These are phyloP conservation scores for Uria aalge DNA, from an alignment of 2,113 vertebrate genomes.

Conservation along the genomic window DNA sequence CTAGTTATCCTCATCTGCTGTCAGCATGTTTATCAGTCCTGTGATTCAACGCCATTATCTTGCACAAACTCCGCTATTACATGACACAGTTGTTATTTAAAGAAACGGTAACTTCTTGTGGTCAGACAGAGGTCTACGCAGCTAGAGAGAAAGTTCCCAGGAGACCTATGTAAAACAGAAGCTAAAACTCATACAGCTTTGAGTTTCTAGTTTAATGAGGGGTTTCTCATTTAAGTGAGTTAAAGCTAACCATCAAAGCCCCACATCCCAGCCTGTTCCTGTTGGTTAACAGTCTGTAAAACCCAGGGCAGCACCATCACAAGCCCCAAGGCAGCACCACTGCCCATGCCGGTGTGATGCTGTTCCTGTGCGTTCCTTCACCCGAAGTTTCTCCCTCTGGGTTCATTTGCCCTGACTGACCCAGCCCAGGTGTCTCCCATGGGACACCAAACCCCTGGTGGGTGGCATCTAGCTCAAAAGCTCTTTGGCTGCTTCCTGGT, in stretches of 20 bases:
- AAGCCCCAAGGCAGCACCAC: background rate
- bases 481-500: background rate
- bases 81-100: background rate
- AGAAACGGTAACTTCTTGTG: background rate
- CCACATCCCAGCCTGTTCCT: background rate
- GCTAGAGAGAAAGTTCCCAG: background rate
- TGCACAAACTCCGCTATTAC: background rate
- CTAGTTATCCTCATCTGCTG: background rate
- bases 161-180: background rate
- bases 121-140: background rate
- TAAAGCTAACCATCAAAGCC: background rate
- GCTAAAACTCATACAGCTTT: background rate
- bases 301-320: background rate
- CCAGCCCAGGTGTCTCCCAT: background rate
- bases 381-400: background rate
- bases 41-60: background rate
- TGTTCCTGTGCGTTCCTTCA: background rate
- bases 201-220: background rate
- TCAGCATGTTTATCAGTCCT: background rate
- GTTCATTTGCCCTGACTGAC: fast-evolving
- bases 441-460: background rate
- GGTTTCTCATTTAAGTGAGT: background rate
- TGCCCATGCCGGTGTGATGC: fast-evolving
- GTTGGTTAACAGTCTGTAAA: background rate
- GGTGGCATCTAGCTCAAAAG: background rate